Evolutionary conservation across 2,888 invertebrate genomes (phyloP).

Genomic region (Eudasyphora cyanicolor): DNA sequence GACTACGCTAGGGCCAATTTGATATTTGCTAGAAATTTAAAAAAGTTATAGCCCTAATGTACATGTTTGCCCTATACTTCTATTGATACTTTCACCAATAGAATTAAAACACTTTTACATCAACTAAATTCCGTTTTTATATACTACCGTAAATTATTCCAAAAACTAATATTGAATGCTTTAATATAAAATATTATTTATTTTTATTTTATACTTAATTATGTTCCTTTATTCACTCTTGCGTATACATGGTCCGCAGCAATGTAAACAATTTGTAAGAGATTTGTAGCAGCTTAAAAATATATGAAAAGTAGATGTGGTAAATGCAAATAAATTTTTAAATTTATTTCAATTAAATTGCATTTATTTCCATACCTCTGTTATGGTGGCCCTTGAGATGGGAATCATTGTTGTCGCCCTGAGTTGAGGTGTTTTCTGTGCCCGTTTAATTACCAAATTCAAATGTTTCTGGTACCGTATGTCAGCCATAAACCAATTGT

Average conservation of each 20-base stretch:
- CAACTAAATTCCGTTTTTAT: no score
- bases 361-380: conserved; percentile 68
- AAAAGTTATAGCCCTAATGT: no score
- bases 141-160: no score
- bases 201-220: no score
- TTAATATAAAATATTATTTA: no score
- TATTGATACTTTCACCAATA: no score
- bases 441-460: conserved; percentile 69
- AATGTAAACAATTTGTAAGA: conserved; percentile 75
- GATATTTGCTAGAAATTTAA: no score
- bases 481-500: conserved; percentile 69
- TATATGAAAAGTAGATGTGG: conserved; percentile 27
- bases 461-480: conserved; percentile 69
- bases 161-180: no score
- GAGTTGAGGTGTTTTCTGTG: conserved; percentile 70
- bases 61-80: no score
- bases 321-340: not conserved
- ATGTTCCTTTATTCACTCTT: no score
- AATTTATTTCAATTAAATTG: conserved; percentile 32
- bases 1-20: no score
- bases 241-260: conserved; percentile 72
- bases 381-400: conserved; percentile 72
- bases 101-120: no score
- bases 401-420: conserved; percentile 70
- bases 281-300: conserved; percentile 71